Base-by-base conservation (phyloP, 2,888 invertebrate species). In the Salticus scenicus region DNA sequence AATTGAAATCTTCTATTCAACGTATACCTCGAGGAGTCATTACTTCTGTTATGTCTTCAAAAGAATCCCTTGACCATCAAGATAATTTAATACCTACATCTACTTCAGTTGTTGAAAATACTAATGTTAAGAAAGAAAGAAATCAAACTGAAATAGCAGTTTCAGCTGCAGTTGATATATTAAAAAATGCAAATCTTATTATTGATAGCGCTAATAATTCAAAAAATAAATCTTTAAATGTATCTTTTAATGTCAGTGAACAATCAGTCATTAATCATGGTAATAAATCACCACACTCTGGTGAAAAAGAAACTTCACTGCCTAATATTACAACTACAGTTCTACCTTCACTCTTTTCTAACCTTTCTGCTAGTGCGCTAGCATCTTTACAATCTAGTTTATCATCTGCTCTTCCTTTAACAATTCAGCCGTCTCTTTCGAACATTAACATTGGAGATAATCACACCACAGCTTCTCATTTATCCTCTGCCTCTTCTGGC, bases 371-470 rank as follows among this genome's bases (percentile, higher is more conserved):
- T 30, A 87, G 87, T 66, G 82, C 87, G 14, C 67, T 87, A 28
- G 87, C 87, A 69, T 87, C 82, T 51, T 51, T 87, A 57, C 87
- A 87, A 31, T 81, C 87, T 28, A 82, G 74, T 66, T 42, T 87
- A 31, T 73, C 77, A 14, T 78, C 77, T 28, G 67, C 87, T 31
- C 78, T 87, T 47, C 87, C 87, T 70, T 42, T 82, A 20, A 87
- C 87, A 27, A 73, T 85, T 28, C 84, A 78, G 14, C 67, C 84
- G n/a, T 70, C 87, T 24, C 64, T 86, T 8, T 72, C 86, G 5
- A 86, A 76, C 30, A 75, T 81, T 12, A 76, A 63, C 41, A 67
- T 81, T 27, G 77, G 77, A 27, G 86, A 74, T 24, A 78, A 66
- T 47, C 42, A 77, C 4, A 28, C 81, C 10, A 33, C 70, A 10